Evolutionary conservation across 2,888 invertebrate genomes (phyloP).

Genomic region (Orthonevra nobilis): DNA sequence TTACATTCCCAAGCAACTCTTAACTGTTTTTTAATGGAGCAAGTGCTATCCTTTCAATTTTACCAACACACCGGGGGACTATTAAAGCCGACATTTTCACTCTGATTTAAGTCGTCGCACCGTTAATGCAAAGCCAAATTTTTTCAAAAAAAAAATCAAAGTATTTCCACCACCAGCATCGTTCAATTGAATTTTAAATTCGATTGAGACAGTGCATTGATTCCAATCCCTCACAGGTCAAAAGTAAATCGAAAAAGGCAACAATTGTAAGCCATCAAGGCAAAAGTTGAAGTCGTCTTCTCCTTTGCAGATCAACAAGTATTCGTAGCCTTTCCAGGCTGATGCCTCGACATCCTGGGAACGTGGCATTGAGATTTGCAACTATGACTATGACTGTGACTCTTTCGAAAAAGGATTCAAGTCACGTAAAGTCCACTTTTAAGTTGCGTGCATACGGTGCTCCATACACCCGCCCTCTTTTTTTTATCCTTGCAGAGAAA

Average conservation of each 20-base stretch:
- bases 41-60: slow-evolving; percentile 7
- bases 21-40: slow-evolving; percentile 47
- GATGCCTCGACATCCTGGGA: not conserved
- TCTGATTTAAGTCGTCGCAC: not conserved
- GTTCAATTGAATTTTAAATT: slow-evolving; percentile 36
- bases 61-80: slow-evolving; percentile 1
- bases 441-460: slow-evolving; percentile 13
- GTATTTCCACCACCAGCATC: not conserved
- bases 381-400: too few species aligned
- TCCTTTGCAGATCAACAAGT: slow-evolving; percentile 46
- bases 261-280: slow-evolving; percentile 9
- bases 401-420: slow-evolving; percentile 24
- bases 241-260: slow-evolving; percentile 22
- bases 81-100: slow-evolving; percentile 34
- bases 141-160: not conserved
- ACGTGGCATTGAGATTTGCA: slow-evolving; percentile 30
- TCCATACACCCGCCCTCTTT: too few species aligned
- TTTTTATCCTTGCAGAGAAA: not conserved
- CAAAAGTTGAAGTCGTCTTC: not conserved
- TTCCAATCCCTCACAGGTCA: slow-evolving; percentile 14
- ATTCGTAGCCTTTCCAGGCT: not conserved
- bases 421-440: slow-evolving; percentile 45
- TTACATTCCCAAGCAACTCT: slow-evolving; percentile 18
- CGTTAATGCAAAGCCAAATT: not conserved
- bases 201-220: slow-evolving; percentile 8